Percentiles rank a stretch among this genome's conserved stretches.
Evolutionary conservation across 2,113 vertebrate genomes (phyloP).

Genomic region (Tringa solitaria): DNA sequence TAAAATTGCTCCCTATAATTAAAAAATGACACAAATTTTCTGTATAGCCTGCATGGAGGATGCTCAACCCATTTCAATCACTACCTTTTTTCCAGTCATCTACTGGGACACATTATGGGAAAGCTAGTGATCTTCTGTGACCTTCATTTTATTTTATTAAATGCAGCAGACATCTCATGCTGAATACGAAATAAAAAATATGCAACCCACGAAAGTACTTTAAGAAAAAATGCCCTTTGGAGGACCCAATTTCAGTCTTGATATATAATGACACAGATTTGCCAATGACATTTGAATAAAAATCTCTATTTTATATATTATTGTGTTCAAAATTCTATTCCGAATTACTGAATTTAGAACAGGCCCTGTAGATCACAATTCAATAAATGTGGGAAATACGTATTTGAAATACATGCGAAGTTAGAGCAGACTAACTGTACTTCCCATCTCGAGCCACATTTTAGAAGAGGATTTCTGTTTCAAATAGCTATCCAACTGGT

Average conservation of each 20-base stretch:
- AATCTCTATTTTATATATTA: constrained; percentile 39
- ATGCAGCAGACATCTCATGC: constrained; percentile 66
- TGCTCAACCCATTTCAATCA: constrained; percentile 56
- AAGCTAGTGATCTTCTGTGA: constrained; percentile 50
- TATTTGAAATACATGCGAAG: neutral
- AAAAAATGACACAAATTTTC: neutral
- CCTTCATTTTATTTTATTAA: constrained; percentile 73
- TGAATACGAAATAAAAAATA: constrained; percentile 67
- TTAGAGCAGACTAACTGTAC: neutral
- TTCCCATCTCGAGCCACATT: neutral
- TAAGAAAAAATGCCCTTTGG: constrained; percentile 57
- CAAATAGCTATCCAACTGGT: neutral
- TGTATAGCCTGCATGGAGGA: neutral
- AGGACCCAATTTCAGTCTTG: constrained; percentile 22
- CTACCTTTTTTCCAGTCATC: constrained; percentile 60
- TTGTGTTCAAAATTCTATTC: constrained; percentile 25
- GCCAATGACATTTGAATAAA: constrained; percentile 36
- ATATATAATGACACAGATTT: constrained; percentile 22
- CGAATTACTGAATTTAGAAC: constrained; percentile 3
- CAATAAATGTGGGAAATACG: neutral
- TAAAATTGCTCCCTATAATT: constrained; percentile 11
- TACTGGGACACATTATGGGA: constrained; percentile 21
- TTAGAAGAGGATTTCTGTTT: neutral
- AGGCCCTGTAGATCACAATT: neutral
- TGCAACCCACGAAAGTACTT: constrained; percentile 57